Evolutionary conservation across 2,888 invertebrate species (phyloP).

Genomic region (Phyto melanocephala): DNA sequence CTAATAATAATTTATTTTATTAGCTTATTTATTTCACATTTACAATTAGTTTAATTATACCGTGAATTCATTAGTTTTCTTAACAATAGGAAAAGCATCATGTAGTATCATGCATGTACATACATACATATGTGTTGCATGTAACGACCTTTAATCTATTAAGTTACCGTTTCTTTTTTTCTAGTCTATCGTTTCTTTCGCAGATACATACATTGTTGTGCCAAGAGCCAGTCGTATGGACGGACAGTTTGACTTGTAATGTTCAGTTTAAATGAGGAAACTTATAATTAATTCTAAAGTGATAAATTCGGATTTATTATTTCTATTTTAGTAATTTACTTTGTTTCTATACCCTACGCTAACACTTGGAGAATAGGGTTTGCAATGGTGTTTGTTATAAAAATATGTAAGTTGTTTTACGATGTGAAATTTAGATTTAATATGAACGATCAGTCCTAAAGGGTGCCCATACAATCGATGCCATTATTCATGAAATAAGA

Average conservation of each 20-base stretch:
- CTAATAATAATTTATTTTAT: background rate
- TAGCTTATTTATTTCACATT: background rate
- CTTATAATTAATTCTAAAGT: conserved; percentile 21
- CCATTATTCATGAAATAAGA: no score
- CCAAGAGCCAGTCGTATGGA: background rate
- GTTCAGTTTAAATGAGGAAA: background rate
- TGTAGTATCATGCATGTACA: background rate
- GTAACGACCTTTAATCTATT: conserved; percentile 13
- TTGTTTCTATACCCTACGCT: background rate
- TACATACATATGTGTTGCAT: conserved; percentile 35
- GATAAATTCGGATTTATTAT: conserved; percentile 31
- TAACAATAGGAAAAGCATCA: conserved; percentile 3
- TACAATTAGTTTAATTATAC: conserved; percentile 2
- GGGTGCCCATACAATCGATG: no score
- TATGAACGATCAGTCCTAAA: no score
- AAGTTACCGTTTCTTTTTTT: conserved; percentile 42
- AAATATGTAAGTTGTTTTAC: no score
- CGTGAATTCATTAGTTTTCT: background rate
- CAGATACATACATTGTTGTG: conserved; percentile 15
- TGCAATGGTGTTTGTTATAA: no score
- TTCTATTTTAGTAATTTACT: background rate
- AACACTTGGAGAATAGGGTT: no score
- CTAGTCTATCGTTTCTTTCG: background rate
- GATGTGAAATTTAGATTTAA: no score
- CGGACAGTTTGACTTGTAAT: background rate